Conservation (phyloP, 37 sponge, comb jelly and placozoan genomes). For the Crambe crambe region DNA sequence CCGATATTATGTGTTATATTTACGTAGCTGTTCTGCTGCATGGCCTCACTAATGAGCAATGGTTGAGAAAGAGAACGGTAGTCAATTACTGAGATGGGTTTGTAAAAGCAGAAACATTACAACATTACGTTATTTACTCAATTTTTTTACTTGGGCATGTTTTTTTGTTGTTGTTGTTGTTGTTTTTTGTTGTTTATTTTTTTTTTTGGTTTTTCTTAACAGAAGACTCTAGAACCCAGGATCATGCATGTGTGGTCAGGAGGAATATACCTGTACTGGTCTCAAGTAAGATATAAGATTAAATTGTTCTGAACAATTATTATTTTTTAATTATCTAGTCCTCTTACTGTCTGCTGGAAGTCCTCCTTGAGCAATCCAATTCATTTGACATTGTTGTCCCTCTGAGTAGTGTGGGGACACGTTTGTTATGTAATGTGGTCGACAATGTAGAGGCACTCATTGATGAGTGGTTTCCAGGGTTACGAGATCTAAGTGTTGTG, state of each 20-base stretch:
- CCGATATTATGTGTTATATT: too few species aligned
- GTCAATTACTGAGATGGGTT: too few species aligned
- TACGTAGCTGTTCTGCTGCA: too few species aligned
- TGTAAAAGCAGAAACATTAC: too few species aligned
- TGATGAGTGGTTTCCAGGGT: constrained; percentile 84
- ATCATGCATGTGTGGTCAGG: constrained; percentile 32
- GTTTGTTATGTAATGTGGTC: constrained; percentile 57
- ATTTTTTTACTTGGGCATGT: too few species aligned
- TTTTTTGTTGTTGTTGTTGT: too few species aligned
- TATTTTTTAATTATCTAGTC: neutral
- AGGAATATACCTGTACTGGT: constrained; percentile 58
- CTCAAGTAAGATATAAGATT: constrained; percentile 10
- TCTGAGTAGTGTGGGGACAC: constrained; percentile 25
- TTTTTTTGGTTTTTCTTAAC: neutral
- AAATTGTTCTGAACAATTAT: neutral
- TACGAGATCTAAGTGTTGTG: constrained; percentile 37
- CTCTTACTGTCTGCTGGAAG: constrained; percentile 49
- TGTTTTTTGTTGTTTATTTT: too few species aligned
- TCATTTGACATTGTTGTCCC: constrained; percentile 62
- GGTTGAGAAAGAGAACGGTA: too few species aligned
- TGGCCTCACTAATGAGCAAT: too few species aligned
- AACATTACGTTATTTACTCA: too few species aligned
- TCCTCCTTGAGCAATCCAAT: neutral
- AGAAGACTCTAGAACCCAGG: neutral
- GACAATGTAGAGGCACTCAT: constrained; percentile 78